Percentiles rank a stretch among this genome's conserved stretches.
These are phyloP conservation scores for Steromphala cineraria DNA, from an alignment of 2,888 invertebrate species.

Conservation along the genomic window DNA sequence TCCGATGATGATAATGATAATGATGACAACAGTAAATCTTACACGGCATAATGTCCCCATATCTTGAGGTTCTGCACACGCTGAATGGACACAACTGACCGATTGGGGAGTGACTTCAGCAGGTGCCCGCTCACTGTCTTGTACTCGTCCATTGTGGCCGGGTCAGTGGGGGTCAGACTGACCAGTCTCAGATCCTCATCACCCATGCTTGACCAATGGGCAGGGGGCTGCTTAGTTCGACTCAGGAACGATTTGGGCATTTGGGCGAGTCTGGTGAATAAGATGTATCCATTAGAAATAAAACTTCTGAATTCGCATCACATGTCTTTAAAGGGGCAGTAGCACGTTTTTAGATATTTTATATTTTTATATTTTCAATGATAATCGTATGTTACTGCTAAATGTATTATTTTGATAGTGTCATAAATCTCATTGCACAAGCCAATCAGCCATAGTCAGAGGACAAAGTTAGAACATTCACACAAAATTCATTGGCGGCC, in stretches of 20 bases:
- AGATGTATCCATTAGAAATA: no score
- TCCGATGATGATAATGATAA: no score
- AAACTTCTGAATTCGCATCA: no score
- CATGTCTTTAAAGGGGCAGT: no score
- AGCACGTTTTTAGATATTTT: no score
- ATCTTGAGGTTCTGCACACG: constrained; percentile 48
- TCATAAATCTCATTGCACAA: no score
- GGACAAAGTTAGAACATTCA: no score
- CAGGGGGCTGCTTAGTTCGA: neutral
- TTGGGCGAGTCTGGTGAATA: neutral
- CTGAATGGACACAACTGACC: constrained; percentile 44
- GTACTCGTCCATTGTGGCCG: constrained; percentile 44
- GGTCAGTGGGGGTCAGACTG: constrained; percentile 26
- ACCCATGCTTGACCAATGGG: constrained; percentile 47
- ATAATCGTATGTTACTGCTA: no score
- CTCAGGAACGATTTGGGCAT: neutral
- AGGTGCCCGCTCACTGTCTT: constrained; percentile 46
- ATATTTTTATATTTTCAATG: no score
- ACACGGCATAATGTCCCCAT: constrained; percentile 54
- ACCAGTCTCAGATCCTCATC: constrained; percentile 25
- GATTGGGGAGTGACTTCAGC: constrained; percentile 47
- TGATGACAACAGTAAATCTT: constrained; percentile 27
- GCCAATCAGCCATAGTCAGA: no score
- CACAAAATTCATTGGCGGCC: no score
- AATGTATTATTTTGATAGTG: no score